Evolutionary conservation across 2,113 vertebrate genomes (phyloP).

Genomic region (Erythrolamprus reginae): DNA sequence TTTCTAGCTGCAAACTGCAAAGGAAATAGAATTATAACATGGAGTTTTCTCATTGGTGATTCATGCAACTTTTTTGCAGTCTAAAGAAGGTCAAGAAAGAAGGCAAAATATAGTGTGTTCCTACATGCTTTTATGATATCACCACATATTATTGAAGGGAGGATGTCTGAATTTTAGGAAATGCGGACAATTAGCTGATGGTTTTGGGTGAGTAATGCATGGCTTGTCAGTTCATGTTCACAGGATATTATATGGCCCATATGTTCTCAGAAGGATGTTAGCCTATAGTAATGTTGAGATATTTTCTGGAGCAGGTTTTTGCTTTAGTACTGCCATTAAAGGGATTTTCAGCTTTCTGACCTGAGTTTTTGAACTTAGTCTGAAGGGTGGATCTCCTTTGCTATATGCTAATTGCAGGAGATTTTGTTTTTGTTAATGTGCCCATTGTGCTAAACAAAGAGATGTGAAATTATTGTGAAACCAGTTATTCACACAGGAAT

Average conservation of each 20-base stretch:
- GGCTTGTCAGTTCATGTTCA: background rate
- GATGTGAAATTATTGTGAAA: background rate
- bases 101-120: background rate
- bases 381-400: background rate
- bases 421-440: background rate
- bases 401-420: background rate
- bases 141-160: background rate
- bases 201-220: background rate
- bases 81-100: background rate
- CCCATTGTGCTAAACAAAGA: background rate
- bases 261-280: background rate
- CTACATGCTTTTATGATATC: background rate
- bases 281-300: background rate
- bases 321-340: background rate
- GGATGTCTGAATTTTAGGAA: background rate
- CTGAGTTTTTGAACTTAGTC: background rate
- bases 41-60: background rate
- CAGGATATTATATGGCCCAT: background rate
- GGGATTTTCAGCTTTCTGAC: background rate
- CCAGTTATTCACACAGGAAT: background rate
- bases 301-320: background rate
- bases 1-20: background rate
- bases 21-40: background rate
- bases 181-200: background rate
- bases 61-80: background rate